Conservation (phyloP, 2,113 vertebrate genomes). For the Corythaeola cristata region DNA sequence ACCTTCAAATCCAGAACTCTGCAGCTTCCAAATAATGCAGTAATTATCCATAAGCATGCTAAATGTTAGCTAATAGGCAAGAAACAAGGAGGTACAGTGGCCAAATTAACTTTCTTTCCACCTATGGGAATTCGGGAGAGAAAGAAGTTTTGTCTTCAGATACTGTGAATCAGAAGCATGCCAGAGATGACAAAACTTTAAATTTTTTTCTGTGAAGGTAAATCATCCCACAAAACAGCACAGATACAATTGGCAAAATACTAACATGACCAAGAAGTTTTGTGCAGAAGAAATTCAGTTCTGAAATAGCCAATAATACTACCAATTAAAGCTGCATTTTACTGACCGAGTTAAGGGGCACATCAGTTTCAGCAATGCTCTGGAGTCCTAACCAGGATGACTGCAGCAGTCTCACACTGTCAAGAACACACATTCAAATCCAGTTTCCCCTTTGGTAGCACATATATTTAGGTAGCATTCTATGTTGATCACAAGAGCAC, state of each 20-base stretch:
- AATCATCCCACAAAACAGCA: background rate
- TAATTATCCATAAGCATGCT: background rate
- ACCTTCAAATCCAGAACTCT: background rate
- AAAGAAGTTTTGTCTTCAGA: background rate
- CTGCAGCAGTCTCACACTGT: background rate
- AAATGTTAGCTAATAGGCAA: background rate
- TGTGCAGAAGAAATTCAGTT: background rate
- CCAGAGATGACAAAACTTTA: background rate
- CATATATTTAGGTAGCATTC: background rate
- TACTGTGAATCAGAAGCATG: background rate
- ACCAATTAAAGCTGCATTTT: background rate
- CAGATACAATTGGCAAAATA: background rate
- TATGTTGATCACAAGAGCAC: background rate
- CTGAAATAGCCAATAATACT: background rate
- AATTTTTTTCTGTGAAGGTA: background rate
- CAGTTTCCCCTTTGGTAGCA: background rate
- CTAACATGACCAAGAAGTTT: background rate
- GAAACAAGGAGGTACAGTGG: background rate
- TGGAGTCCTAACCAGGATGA: background rate
- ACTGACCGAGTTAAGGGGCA: background rate
- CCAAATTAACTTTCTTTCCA: background rate
- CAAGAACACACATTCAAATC: background rate
- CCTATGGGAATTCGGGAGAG: background rate
- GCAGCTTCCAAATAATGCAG: background rate
- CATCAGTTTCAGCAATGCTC: background rate